phyloP scores from a whole-genome alignment of 1,140 invertebrate genomes.

The Eciton burchellii region DNA sequence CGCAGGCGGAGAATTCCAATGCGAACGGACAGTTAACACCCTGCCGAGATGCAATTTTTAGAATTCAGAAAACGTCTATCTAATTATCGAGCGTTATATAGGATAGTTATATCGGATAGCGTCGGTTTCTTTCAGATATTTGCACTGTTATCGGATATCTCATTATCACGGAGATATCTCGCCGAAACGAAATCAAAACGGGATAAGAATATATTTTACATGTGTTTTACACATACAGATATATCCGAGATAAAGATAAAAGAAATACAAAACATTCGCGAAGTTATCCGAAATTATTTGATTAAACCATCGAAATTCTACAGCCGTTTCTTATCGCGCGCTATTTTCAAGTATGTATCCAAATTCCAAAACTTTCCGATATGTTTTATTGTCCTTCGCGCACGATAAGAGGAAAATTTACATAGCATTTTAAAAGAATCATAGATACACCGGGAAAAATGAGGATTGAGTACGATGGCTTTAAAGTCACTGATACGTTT shows the following conservation, averaged over 20 bases:
- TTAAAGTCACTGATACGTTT: slow-evolving; percentile 33
- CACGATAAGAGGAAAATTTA: neutral
- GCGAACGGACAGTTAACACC: slow-evolving; percentile 63
- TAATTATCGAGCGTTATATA: slow-evolving; percentile 34
- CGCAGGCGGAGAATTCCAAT: slow-evolving; percentile 61
- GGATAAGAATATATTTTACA: no score
- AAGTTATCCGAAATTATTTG: neutral
- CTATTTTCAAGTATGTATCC: neutral
- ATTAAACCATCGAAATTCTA: neutral
- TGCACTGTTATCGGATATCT: slow-evolving; percentile 9
- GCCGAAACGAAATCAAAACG: slow-evolving; percentile 5
- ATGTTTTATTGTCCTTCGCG: no score
- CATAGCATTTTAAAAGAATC: neutral
- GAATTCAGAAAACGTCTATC: slow-evolving; percentile 46
- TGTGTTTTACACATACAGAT: no score
- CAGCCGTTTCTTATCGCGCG: neutral
- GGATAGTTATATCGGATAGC: no score
- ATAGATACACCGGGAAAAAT: neutral
- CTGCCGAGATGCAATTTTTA: slow-evolving; percentile 65
- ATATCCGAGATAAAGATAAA: neutral
- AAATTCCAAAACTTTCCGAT: neutral
- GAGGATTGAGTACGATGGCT: slow-evolving; percentile 8
- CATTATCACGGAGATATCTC: neutral
- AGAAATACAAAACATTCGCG: neutral
- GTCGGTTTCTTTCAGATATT: neutral